A percentile compares a stretch with the other conserved stretches of the same genome.
Conservation (phyloP, 2,888 invertebrate species). For the Eristalinus sepulchralis region DNA sequence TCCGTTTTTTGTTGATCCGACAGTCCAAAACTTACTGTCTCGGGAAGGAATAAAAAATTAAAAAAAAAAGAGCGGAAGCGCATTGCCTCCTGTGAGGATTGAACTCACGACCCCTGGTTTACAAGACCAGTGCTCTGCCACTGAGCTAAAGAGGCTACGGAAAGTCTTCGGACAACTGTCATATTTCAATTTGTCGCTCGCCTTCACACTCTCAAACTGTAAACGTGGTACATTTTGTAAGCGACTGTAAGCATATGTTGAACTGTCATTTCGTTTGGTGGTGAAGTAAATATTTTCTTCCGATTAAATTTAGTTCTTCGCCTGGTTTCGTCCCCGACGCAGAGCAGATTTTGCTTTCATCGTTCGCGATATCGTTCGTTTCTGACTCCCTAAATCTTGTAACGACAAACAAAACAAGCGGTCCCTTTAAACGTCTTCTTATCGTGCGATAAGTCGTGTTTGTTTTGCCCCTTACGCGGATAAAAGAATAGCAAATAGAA, state of each 20-base stretch:
- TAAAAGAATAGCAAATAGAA: neutral
- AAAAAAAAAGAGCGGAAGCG: neutral
- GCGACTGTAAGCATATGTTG: conserved; percentile 33
- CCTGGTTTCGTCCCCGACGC: conserved; percentile 10
- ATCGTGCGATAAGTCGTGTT: conserved; percentile 8
- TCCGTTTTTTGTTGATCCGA: too few species aligned
- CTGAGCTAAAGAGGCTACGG: conserved; percentile 66
- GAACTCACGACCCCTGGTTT: conserved; percentile 72
- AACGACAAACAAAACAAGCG: neutral
- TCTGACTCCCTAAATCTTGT: neutral
- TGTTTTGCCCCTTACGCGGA: neutral
- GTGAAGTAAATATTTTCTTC: neutral
- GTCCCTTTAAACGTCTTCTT: conserved; percentile 1
- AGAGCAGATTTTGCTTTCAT: neutral
- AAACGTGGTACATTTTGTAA: neutral
- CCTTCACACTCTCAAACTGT: conserved; percentile 17
- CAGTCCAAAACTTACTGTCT: too few species aligned
- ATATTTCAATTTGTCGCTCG: neutral
- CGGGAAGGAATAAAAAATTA: neutral
- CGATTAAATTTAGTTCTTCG: conserved; percentile 29
- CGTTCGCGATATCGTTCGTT: neutral
- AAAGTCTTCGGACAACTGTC: accelerated
- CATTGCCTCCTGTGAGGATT: conserved; percentile 72
- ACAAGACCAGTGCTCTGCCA: conserved; percentile 72
- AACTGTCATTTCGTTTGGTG: conserved; percentile 32